phyloP scores from a whole-genome alignment of 2,113 vertebrate genomes.

The Nerophis lumbriciformis region DNA sequence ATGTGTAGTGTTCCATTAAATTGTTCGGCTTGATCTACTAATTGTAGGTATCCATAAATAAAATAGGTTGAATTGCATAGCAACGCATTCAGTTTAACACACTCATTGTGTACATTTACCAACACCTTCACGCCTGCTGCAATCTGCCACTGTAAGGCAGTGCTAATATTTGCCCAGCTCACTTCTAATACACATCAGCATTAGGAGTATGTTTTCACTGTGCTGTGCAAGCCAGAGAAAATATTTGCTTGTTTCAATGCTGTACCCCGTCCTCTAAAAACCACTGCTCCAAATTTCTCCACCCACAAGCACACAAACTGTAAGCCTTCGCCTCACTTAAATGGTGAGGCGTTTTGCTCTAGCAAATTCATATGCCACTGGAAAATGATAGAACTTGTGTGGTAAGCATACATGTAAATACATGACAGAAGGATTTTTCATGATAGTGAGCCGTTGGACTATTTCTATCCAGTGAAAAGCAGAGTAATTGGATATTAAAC shows the following conservation, averaged over 20 bases:
- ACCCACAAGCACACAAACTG: slow-evolving; percentile 25
- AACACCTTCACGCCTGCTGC: slow-evolving; percentile 16
- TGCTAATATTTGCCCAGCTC: slow-evolving; percentile 67
- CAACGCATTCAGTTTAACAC: slow-evolving; percentile 24
- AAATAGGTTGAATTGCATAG: slow-evolving; percentile 10
- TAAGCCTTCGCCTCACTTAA: slow-evolving; percentile 52
- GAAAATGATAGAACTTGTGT: slow-evolving; percentile 61
- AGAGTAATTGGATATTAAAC: slow-evolving; percentile 63
- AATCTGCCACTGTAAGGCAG: slow-evolving; percentile 60
- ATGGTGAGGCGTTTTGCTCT: slow-evolving; percentile 66
- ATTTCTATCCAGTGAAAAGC: slow-evolving; percentile 29
- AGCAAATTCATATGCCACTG: slow-evolving; percentile 67
- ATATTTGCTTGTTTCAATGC: slow-evolving; percentile 61
- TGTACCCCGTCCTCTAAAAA: slow-evolving; percentile 26
- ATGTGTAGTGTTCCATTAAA: background rate
- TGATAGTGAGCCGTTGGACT: slow-evolving; percentile 55
- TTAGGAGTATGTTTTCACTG: slow-evolving; percentile 62
- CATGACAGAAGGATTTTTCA: slow-evolving; percentile 60
- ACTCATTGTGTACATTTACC: slow-evolving; percentile 30
- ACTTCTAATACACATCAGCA: slow-evolving; percentile 73
- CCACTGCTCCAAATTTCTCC: slow-evolving; percentile 31
- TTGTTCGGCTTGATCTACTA: slow-evolving; percentile 2
- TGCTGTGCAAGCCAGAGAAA: slow-evolving; percentile 65
- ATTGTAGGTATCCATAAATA: slow-evolving; percentile 6
- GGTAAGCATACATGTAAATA: slow-evolving; percentile 66